Evolutionary conservation across 2,797 vertebrate genomes (phyloP).

Genomic region (Tolypeutes matacus): DNA sequence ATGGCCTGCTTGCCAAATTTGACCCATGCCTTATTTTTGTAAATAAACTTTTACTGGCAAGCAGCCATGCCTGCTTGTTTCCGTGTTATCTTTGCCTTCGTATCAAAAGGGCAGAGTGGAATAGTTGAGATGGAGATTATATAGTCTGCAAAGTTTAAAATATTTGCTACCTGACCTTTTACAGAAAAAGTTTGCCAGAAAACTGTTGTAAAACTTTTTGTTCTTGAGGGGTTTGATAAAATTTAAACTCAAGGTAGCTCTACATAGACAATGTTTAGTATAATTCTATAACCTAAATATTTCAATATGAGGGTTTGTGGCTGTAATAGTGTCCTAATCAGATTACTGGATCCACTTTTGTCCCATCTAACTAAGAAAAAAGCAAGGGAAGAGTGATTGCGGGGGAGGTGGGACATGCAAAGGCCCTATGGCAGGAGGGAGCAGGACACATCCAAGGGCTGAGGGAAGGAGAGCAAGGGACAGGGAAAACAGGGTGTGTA

Average conservation of each 20-base stretch:
- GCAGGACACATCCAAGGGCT: not conserved
- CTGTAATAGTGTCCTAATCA: not conserved
- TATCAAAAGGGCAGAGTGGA: not conserved
- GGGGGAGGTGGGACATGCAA: not conserved
- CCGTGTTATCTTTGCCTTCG: not conserved
- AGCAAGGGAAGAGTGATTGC: not conserved
- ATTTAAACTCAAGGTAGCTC: not conserved
- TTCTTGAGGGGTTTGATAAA: not conserved
- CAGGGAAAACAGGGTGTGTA: not conserved
- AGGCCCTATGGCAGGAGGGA: not conserved
- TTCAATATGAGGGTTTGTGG: not conserved
- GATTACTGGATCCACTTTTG: not conserved
- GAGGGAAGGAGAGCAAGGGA: not conserved
- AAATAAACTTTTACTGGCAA: constrained; percentile 64
- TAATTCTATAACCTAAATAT: constrained; percentile 24
- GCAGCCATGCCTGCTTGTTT: not conserved
- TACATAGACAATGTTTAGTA: not conserved
- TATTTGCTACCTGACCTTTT: not conserved
- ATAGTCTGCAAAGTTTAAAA: not conserved
- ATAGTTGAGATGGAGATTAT: not conserved
- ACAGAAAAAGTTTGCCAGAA: not conserved
- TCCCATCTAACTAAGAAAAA: not conserved
- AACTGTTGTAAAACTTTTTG: not conserved
- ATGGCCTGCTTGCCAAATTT: not conserved
- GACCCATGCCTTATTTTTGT: not conserved